Base-by-base conservation (phyloP, 1,140 invertebrate genomes). In the Latrodectus geometricus region DNA sequence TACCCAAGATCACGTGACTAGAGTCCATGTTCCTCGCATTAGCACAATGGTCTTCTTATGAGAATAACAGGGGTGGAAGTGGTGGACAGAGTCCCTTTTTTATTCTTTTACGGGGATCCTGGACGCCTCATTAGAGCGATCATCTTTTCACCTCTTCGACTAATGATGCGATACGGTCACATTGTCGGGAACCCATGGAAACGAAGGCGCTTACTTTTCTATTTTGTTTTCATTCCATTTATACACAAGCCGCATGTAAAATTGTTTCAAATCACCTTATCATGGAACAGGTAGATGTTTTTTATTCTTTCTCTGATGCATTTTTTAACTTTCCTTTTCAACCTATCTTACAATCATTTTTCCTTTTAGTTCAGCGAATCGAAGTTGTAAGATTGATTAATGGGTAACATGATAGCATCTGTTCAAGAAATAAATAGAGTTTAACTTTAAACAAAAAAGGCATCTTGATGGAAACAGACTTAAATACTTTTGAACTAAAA, bases 121-220 rank as follows among this genome's bases (percentile, higher is more conserved):
- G 52, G 66, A 82, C 69, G 79, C 79, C 79, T 82, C 79, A 82
- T 82, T 82, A 82, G 79, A 73, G 68, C 49, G 21, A 73, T 82
- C 79, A 82, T 82, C 69, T 82, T 82, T 82, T 82, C 69, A 82
- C 79, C 79, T 82, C 79, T 61, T 72, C 69, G 79, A 61, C 74
- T 76, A 76, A 76, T 76, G 74, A 76, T 76, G 50, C 74, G 74
- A 61, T 76, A 76, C 74, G 74, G 74, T 76, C 74, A 52, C 74
- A 76, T 61, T 61, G 52, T 48, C 20, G 50, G 74, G 74, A 21
- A 52, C 23, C 74, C 74, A 9, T 21, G 52, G 52, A 76, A 23
- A 50, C 54, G 54, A 48, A 69, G 50, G 50, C 74, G 50, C 74
- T 56, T 50, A 21, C 15, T 23, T 76, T 76, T 75, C 14, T 76